A percentile compares a stretch with the other conserved stretches of the same genome.
phyloP scores from a whole-genome alignment of 1,140 invertebrate genomes.

The Holotrichia oblita region DNA sequence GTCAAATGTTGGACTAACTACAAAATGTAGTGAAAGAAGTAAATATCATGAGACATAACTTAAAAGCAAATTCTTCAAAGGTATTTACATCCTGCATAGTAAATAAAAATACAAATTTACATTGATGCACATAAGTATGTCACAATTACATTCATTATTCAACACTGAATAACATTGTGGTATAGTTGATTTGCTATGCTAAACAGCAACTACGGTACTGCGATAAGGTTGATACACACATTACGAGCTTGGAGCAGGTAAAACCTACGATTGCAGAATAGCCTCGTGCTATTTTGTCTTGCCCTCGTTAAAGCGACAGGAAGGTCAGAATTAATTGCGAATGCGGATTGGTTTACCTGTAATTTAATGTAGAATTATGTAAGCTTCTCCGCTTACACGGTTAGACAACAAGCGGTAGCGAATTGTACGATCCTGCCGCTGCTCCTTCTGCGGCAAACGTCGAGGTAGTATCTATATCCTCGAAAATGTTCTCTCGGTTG shows the following conservation, averaged over 20 bases:
- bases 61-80: too few relatives aligned
- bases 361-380: slow-evolving; percentile 31
- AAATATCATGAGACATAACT: too few relatives aligned
- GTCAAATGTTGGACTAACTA: too few relatives aligned
- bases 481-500: neutral
- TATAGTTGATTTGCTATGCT: too few relatives aligned
- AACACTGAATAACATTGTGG: too few relatives aligned
- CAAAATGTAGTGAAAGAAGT: too few relatives aligned
- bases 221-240: neutral
- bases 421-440: neutral
- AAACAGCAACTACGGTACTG: neutral
- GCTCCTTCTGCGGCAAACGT: neutral
- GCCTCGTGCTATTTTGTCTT: neutral
- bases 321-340: slow-evolving; percentile 15
- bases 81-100: too few relatives aligned
- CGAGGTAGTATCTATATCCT: neutral
- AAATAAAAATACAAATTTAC: too few relatives aligned
- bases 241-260: neutral
- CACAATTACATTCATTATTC: too few relatives aligned
- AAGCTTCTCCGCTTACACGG: neutral
- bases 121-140: too few relatives aligned
- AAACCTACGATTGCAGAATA: neutral
- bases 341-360: slow-evolving; percentile 30
- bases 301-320: slow-evolving; percentile 4
- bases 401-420: neutral